Evolutionary conservation across 2,888 invertebrate species (phyloP).

Genomic region (Acanthococcus lagerstroemiae): DNA sequence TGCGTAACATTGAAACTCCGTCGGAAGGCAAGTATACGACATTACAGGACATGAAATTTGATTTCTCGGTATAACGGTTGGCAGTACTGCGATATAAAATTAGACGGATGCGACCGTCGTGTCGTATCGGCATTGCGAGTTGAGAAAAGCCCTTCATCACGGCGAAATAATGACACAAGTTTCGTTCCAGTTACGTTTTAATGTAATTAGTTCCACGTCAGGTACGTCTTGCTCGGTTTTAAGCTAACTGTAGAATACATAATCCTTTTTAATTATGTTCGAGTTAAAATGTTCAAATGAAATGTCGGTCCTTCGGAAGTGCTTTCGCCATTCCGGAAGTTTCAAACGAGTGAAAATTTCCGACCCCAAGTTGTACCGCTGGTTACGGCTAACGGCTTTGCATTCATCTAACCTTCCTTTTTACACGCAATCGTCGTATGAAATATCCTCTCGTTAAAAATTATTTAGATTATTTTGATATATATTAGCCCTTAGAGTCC

Average conservation of each 20-base stretch:
- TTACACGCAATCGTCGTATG: not conserved
- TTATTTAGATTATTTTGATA: too few relatives aligned
- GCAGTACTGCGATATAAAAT: not conserved
- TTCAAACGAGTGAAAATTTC: slow-evolving; percentile 12
- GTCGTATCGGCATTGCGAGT: not conserved
- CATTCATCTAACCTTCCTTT: slow-evolving; percentile 9
- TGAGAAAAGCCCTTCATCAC: not conserved
- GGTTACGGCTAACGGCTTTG: not conserved
- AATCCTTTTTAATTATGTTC: slow-evolving; percentile 26
- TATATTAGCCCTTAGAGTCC: too few relatives aligned
- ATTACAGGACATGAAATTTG: not conserved
- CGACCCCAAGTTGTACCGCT: not conserved
- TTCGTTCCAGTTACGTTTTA: slow-evolving; percentile 7
- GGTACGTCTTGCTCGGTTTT: slow-evolving; percentile 8
- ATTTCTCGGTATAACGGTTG: too few relatives aligned
- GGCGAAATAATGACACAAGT: slow-evolving; percentile 10
- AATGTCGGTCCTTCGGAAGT: slow-evolving; percentile 1
- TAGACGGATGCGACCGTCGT: not conserved
- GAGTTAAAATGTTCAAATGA: slow-evolving; percentile 20
- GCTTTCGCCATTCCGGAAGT: slow-evolving; percentile 11
- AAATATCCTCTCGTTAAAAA: too few relatives aligned
- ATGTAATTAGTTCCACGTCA: slow-evolving; percentile 25
- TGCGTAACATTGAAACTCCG: too few relatives aligned
- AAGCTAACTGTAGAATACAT: slow-evolving; percentile 10
- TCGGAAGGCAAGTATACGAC: not conserved